Percentiles rank a stretch among this genome's conserved stretches.
Evolutionary conservation across 1,140 invertebrate genomes (phyloP).

Genomic region (Lepeophtheirus salmonis): DNA sequence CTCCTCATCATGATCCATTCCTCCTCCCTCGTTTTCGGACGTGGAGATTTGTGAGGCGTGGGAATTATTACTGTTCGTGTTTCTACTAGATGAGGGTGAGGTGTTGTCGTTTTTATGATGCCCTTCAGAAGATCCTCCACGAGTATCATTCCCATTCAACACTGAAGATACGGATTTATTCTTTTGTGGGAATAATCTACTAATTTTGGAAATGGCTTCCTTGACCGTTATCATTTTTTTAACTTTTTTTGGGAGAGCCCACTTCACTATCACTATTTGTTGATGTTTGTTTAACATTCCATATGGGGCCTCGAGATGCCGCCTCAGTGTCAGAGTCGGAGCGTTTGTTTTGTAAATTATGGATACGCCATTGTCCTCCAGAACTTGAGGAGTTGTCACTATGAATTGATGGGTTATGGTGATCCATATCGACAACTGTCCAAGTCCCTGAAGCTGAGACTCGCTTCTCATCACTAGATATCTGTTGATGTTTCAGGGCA

Average conservation of each 20-base stretch:
- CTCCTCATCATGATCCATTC: neutral
- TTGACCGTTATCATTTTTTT: neutral
- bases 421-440: slow-evolving; percentile 3
- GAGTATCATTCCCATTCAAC: neutral
- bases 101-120: no score
- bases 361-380: neutral
- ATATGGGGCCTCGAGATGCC: neutral
- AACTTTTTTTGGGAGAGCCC: neutral
- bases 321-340: neutral
- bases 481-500: neutral
- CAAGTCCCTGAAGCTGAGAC: neutral
- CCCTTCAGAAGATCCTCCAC: no score
- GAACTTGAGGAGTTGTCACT: slow-evolving; percentile 15
- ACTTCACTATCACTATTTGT: neutral
- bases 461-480: neutral
- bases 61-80: no score
- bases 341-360: neutral
- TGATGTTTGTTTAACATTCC: neutral
- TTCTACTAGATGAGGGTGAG: no score
- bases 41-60: no score
- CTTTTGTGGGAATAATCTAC: neutral
- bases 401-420: slow-evolving; percentile 16
- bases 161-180: neutral
- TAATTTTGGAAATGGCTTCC: neutral
- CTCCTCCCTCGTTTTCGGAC: neutral